phyloP scores from a whole-genome alignment of 2,797 vertebrate species.

The Nyctibius grandis region DNA sequence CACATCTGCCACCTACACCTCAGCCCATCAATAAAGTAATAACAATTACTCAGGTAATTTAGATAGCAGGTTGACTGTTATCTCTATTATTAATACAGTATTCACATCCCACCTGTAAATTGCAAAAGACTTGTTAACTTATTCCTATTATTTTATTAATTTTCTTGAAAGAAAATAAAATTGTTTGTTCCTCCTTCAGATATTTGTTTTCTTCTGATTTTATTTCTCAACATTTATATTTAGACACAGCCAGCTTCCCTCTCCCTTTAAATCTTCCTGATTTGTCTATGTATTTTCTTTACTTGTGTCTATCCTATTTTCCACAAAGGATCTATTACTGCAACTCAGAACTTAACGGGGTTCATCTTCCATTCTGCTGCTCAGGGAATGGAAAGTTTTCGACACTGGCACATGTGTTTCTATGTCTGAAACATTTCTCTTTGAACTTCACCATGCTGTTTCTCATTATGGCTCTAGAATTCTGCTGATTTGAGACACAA shows the following conservation, averaged over 20 bases:
- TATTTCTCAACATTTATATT: neutral
- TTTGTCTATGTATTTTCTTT: neutral
- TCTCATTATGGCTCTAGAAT: constrained; percentile 23
- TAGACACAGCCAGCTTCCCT: neutral
- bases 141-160: neutral
- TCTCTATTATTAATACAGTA: neutral
- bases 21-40: neutral
- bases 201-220: neutral
- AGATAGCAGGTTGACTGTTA: neutral
- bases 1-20: neutral
- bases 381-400: neutral
- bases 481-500: constrained; percentile 46
- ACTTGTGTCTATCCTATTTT: neutral
- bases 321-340: neutral
- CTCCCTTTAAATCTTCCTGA: neutral
- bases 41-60: neutral
- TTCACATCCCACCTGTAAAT: neutral
- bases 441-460: neutral
- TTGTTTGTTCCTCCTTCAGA: neutral
- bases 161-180: neutral
- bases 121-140: neutral
- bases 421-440: neutral
- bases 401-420: neutral
- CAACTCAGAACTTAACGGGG: neutral
- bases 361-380: neutral